Evolutionary conservation across 2,797 vertebrate genomes (phyloP).

Genomic region (Babyrousa celebensis): DNA sequence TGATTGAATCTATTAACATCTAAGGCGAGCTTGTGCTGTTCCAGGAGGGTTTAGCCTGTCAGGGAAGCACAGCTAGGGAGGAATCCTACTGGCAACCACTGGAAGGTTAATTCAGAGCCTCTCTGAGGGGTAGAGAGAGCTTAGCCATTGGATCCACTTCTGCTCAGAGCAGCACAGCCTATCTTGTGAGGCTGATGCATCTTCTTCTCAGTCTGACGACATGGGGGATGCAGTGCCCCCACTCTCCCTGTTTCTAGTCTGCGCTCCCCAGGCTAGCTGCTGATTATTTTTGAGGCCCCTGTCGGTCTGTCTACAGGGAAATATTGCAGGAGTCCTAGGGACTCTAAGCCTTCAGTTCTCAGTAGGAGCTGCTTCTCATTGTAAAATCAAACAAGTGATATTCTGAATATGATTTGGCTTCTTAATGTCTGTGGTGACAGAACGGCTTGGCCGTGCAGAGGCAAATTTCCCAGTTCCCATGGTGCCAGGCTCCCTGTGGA

Average conservation of each 20-base stretch:
- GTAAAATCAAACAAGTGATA: not conserved
- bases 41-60: not conserved
- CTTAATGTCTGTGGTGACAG: not conserved
- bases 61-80: not conserved
- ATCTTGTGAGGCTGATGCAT: not conserved
- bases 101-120: no score
- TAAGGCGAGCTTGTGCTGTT: not conserved
- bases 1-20: not conserved
- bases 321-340: not conserved
- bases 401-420: not conserved
- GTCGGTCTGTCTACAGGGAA: not conserved
- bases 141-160: not conserved
- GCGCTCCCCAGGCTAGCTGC: not conserved
- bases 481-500: not conserved
- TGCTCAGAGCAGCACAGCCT: not conserved
- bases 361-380: not conserved
- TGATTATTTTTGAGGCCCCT: not conserved
- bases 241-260: not conserved
- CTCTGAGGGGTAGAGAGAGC: not conserved
- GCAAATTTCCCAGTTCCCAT: rapidly evolving
- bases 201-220: not conserved
- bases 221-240: not conserved
- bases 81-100: not conserved
- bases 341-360: not conserved
- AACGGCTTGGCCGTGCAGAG: not conserved